phyloP scores from a whole-genome alignment of 2,888 invertebrate genomes.

The Prosopocoilus inquinatus region DNA sequence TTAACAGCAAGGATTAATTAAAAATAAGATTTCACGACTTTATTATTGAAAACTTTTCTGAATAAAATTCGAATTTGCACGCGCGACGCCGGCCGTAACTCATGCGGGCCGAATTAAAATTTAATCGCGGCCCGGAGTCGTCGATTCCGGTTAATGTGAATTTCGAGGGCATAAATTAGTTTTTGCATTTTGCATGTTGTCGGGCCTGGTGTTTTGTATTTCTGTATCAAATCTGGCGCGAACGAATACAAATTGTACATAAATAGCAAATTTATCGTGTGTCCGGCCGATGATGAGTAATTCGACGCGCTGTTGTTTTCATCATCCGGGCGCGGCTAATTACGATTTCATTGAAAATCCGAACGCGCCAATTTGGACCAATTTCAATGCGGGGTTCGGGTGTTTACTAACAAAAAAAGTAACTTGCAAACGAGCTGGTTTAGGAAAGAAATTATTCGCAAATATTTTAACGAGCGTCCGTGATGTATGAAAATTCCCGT shows the following conservation, averaged over 20 bases:
- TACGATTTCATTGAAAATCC: too few relatives aligned
- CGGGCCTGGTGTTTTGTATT: neutral
- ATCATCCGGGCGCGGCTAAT: too few relatives aligned
- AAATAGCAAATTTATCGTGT: conserved; percentile 7
- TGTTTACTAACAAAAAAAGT: too few relatives aligned
- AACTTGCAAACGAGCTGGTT: too few relatives aligned
- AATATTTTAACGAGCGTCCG: too few relatives aligned
- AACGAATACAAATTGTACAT: conserved; percentile 10
- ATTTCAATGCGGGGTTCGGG: too few relatives aligned
- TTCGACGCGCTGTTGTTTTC: too few relatives aligned
- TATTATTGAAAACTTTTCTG: neutral
- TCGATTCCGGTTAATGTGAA: neutral
- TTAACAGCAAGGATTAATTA: neutral
- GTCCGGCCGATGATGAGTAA: neutral
- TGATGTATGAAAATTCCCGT: too few relatives aligned
- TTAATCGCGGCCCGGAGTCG: neutral
- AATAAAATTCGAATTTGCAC: neutral
- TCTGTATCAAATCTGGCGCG: conserved; percentile 1
- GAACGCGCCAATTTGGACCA: too few relatives aligned
- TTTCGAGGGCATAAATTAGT: neutral
- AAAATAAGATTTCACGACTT: neutral
- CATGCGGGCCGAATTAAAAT: neutral
- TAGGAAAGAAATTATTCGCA: too few relatives aligned
- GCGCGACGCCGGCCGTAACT: neutral
- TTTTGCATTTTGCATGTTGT: neutral